A percentile compares a stretch with the other conserved stretches of the same genome.
Evolutionary conservation across 2,113 vertebrate species (phyloP).

Genomic region (Gavia stellata): DNA sequence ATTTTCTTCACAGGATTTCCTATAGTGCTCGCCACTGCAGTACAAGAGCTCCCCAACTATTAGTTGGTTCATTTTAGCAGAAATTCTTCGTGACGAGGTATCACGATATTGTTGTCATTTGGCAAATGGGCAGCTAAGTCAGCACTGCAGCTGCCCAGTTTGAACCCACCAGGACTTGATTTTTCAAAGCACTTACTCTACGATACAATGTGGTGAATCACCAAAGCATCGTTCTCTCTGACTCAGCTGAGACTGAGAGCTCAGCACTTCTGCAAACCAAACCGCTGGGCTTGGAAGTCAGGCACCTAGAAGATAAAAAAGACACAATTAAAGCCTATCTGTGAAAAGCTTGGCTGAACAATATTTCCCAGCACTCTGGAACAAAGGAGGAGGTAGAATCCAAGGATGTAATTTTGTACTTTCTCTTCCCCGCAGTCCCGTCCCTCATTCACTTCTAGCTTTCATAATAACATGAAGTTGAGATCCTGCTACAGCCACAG

Average conservation of each 20-base stretch:
- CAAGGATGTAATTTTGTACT: not conserved
- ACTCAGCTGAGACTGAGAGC: not conserved
- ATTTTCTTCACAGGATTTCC: not conserved
- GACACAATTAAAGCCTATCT: not conserved
- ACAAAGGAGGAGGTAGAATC: not conserved
- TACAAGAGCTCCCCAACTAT: not conserved
- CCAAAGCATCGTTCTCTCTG: not conserved
- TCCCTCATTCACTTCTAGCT: not conserved
- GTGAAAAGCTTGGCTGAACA: not conserved
- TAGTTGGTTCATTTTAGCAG: not conserved
- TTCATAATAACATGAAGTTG: not conserved
- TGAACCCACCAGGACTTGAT: not conserved
- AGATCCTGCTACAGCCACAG: not conserved
- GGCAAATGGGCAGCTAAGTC: not conserved
- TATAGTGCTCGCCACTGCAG: not conserved
- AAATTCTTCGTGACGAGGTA: not conserved
- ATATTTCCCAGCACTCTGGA: not conserved
- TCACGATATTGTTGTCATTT: not conserved
- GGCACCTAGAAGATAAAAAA: not conserved
- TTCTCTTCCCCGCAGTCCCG: not conserved
- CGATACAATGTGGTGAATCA: not conserved
- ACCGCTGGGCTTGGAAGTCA: not conserved
- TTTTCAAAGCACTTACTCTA: not conserved
- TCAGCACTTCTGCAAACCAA: conserved; percentile 17
- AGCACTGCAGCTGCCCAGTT: not conserved